phyloP scores from a whole-genome alignment of 2,888 invertebrate genomes.

The Lithophane socia region DNA sequence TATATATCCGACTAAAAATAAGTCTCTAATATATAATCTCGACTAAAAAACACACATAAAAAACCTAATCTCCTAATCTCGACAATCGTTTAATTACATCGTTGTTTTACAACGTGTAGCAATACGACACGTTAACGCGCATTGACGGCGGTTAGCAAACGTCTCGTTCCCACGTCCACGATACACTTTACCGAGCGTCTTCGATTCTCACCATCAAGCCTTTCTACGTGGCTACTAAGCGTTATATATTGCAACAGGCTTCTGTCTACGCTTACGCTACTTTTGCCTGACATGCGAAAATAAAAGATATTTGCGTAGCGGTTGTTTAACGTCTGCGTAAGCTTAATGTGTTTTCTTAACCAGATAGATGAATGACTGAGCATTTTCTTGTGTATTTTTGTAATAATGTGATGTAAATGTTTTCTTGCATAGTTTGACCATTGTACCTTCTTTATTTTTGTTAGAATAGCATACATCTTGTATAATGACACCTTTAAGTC shows the following conservation, averaged over 20 bases:
- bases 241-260: slow-evolving; percentile 36
- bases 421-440: not conserved
- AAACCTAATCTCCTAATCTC: not conserved
- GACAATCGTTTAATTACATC: slow-evolving; percentile 21
- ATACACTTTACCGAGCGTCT: slow-evolving; percentile 46
- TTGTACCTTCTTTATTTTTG: slow-evolving; percentile 5
- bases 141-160: slow-evolving; percentile 42
- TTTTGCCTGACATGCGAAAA: slow-evolving; percentile 40
- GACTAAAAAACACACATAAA: not conserved
- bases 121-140: slow-evolving; percentile 14
- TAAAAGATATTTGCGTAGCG: slow-evolving; percentile 48
- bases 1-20: too few species aligned
- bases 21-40: too few species aligned
- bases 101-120: slow-evolving; percentile 19
- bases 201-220: slow-evolving; percentile 55
- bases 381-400: slow-evolving; percentile 40
- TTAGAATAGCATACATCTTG: not conserved
- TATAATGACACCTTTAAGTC: too few species aligned
- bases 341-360: slow-evolving; percentile 47
- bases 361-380: slow-evolving; percentile 36
- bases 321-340: slow-evolving; percentile 33
- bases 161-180: slow-evolving; percentile 55
- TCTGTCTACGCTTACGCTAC: slow-evolving; percentile 19
- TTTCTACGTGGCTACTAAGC: slow-evolving; percentile 15
- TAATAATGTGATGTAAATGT: slow-evolving; percentile 23